These are phyloP conservation scores for Emydocephalus ijimae DNA, from an alignment of 2,113 vertebrate genomes.

Conservation along the genomic window DNA sequence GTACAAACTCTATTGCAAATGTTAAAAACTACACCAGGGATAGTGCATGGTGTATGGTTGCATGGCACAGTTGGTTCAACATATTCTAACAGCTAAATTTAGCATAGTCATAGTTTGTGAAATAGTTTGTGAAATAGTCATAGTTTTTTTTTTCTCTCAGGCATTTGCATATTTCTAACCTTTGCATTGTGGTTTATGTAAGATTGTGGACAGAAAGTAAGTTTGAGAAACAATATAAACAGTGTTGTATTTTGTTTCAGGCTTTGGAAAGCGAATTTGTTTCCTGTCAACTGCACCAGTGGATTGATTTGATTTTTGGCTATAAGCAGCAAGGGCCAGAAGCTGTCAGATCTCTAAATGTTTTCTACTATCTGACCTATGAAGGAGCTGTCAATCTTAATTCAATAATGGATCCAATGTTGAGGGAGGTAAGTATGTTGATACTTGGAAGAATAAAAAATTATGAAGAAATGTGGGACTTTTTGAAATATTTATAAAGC, in stretches of 20 bases:
- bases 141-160: background rate
- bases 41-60: background rate
- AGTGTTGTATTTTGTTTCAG: conserved; percentile 65
- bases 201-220: background rate
- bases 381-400: conserved; percentile 92
- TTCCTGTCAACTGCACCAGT: conserved; percentile 98
- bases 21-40: background rate
- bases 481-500: background rate
- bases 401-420: conserved; percentile 86
- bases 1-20: background rate
- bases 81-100: background rate
- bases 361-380: conserved; percentile 97
- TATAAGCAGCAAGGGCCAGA: conserved; percentile 98
- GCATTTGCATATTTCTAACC: background rate
- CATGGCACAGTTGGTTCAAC: background rate
- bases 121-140: no score
- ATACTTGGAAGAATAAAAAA: background rate
- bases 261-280: conserved; percentile 98
- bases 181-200: background rate
- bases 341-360: conserved; percentile 88
- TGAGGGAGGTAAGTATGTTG: conserved; percentile 85
- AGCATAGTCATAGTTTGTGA: background rate
- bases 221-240: conserved; percentile 9
- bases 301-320: conserved; percentile 98
- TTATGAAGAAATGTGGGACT: background rate